A percentile compares a stretch with the other conserved stretches of the same genome.
Evolutionary conservation across 2,797 vertebrate species (phyloP).

Genomic region (Pseudocheirus occidentalis): DNA sequence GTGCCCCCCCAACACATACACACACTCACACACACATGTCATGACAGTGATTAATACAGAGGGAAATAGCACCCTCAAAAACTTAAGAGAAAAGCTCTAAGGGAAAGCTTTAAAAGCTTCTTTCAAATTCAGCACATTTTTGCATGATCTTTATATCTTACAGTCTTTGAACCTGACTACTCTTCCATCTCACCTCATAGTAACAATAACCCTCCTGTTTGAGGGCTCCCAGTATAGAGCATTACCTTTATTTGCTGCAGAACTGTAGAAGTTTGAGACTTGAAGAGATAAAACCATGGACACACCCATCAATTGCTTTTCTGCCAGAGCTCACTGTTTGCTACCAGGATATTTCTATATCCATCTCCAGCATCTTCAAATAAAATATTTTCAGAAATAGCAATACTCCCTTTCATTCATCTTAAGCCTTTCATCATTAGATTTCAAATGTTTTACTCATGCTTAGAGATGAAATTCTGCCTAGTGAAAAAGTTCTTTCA

Average conservation of each 20-base stretch:
- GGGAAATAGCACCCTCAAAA: not conserved
- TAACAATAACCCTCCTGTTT: not conserved
- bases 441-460: conserved; percentile 45
- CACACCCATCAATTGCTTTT: not conserved
- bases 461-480: conserved; percentile 35
- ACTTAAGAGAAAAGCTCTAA: not conserved
- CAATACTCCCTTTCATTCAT: conserved; percentile 46
- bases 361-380: conserved; percentile 26
- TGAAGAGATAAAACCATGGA: not conserved
- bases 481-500: conserved; percentile 22
- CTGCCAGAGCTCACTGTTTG: conserved; percentile 5
- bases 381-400: conserved; percentile 52
- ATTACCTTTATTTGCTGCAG: conserved; percentile 5
- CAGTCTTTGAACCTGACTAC: not conserved
- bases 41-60: not conserved
- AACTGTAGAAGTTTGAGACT: not conserved
- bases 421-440: conserved; percentile 39
- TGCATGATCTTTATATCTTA: not conserved
- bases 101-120: not conserved
- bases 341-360: conserved; percentile 19
- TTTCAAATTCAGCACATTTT: not conserved
- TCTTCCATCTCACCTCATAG: not conserved
- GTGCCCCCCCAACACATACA: not conserved
- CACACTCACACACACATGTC: not conserved
- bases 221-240: not conserved